phyloP scores from a whole-genome alignment of 2,888 invertebrate genomes.

The Nesidiocoris tenuis region DNA sequence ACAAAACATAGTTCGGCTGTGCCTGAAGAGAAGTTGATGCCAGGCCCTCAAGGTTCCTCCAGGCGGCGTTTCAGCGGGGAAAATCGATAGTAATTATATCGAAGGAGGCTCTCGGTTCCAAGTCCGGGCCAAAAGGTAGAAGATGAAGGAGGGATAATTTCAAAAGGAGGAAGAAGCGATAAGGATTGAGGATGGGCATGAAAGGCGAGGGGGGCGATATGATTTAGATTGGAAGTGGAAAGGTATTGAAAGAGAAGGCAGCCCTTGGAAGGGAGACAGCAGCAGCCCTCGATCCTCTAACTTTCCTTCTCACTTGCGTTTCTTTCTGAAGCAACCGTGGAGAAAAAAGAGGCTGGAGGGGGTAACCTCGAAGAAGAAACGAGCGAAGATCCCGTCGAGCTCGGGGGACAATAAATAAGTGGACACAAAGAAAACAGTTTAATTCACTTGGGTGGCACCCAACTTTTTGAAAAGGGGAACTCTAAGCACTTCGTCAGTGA shows the following conservation, averaged over 20 bases:
- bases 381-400: slow-evolving; percentile 19
- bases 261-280: slow-evolving; percentile 26
- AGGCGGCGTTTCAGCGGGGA: too few species aligned
- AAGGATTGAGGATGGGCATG: background rate
- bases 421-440: slow-evolving; percentile 43
- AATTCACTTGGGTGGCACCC: slow-evolving; percentile 43
- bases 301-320: background rate
- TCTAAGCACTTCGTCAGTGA: slow-evolving; percentile 27
- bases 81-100: background rate
- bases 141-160: background rate
- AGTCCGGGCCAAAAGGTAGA: background rate
- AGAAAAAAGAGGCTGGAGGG: slow-evolving; percentile 6
- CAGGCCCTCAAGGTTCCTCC: too few species aligned
- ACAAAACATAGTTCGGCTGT: too few species aligned
- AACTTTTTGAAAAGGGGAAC: slow-evolving; percentile 29
- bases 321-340: background rate
- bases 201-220: slow-evolving; percentile 9
- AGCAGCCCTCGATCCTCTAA: slow-evolving; percentile 14
- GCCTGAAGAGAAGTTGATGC: too few species aligned
- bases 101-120: background rate
- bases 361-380: slow-evolving; percentile 7
- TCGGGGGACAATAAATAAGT: slow-evolving; percentile 39
- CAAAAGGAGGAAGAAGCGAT: background rate
- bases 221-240: slow-evolving; percentile 26
- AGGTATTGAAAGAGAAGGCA: slow-evolving; percentile 34